phyloP scores from a whole-genome alignment of 2,113 vertebrate species.

The Anolis sagrei region DNA sequence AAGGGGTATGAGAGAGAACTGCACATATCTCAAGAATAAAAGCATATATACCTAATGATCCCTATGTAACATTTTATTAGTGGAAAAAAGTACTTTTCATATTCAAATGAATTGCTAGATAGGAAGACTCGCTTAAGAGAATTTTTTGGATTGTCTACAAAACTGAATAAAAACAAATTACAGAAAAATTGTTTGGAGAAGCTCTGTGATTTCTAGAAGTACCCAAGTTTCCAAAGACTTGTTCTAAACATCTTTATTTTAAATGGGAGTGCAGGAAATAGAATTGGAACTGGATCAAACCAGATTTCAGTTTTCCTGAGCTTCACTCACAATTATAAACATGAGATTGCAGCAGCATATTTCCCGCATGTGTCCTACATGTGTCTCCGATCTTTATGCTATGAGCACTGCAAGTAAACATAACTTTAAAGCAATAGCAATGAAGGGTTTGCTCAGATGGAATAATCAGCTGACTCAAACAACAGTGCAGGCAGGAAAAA shows the following conservation, averaged over 20 bases:
- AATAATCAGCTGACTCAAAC: neutral
- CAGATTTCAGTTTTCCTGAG: constrained; percentile 53
- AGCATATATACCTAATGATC: neutral
- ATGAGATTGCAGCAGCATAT: constrained; percentile 50
- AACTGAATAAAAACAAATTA: neutral
- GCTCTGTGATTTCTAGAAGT: neutral
- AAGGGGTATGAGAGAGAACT: neutral
- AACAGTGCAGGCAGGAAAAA: neutral
- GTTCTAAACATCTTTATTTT: constrained; percentile 52
- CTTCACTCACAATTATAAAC: constrained; percentile 61
- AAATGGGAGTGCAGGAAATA: constrained; percentile 64
- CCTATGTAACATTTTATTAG: neutral
- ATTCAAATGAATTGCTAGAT: neutral
- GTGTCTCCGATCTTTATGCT: constrained; percentile 55
- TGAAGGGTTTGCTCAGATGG: constrained; percentile 38
- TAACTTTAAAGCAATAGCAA: constrained; percentile 17
- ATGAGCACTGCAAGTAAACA: constrained; percentile 55
- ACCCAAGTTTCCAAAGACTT: constrained; percentile 33
- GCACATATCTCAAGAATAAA: neutral
- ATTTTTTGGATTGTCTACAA: neutral
- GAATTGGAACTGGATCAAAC: constrained; percentile 69
- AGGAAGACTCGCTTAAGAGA: neutral
- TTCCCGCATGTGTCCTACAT: constrained; percentile 69
- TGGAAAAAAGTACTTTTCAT: neutral
- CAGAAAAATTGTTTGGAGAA: neutral